These are phyloP conservation scores for Orientallactaga sibirica DNA, from an alignment of 2,797 vertebrate species.

Conservation along the genomic window DNA sequence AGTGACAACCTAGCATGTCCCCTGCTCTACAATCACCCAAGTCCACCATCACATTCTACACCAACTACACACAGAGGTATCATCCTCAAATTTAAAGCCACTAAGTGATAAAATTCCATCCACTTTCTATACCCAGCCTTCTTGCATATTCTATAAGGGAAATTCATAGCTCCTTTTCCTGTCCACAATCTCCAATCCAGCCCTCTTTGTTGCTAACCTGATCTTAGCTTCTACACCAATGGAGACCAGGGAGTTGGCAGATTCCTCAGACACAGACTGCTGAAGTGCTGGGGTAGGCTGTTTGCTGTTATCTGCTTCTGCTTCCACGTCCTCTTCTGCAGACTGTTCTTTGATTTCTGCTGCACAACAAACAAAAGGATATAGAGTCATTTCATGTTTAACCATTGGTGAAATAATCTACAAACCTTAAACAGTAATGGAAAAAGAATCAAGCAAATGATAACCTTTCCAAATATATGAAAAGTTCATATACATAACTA, in stretches of 20 bases:
- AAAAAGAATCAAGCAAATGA: background rate
- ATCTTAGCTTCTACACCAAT: slow-evolving; percentile 93
- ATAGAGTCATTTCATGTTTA: slow-evolving; percentile 17
- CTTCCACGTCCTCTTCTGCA: slow-evolving; percentile 89
- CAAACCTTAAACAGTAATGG: background rate
- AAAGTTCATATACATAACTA: background rate
- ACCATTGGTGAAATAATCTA: background rate
- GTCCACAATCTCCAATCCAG: background rate
- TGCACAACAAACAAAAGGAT: slow-evolving; percentile 64
- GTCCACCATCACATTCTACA: background rate
- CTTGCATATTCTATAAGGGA: background rate
- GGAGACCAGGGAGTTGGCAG: slow-evolving; percentile 90
- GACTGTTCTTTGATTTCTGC: slow-evolving; percentile 93
- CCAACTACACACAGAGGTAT: background rate
- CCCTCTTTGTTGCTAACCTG: slow-evolving; percentile 90
- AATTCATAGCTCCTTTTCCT: background rate
- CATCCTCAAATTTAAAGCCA: slow-evolving; percentile 21
- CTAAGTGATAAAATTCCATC: background rate
- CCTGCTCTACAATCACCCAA: background rate
- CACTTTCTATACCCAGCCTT: background rate
- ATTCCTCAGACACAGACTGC: slow-evolving; percentile 91
- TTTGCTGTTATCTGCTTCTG: slow-evolving; percentile 86
- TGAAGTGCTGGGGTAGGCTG: slow-evolving; percentile 90
- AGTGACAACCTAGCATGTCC: rapidly evolving
- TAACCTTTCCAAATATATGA: background rate